Conservation (phyloP, 1,140 invertebrate species). For the Carcinoscorpius rotundicauda region DNA sequence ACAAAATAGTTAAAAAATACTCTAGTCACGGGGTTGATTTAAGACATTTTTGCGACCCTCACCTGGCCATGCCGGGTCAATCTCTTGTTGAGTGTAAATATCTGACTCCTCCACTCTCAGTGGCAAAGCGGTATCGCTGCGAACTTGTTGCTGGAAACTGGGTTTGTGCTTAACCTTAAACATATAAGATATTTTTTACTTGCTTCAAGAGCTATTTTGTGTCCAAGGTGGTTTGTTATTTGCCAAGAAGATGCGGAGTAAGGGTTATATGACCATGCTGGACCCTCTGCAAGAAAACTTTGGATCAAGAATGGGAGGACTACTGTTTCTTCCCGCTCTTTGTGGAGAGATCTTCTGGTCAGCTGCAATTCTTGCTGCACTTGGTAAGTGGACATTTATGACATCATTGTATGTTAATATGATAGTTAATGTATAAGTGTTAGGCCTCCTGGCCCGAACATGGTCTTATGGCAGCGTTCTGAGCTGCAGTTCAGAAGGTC, state of each 20-base stretch:
- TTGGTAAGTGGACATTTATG: constrained; percentile 44
- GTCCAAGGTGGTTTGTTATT: constrained; percentile 86
- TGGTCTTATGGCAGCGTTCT: neutral
- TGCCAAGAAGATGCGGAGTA: constrained; percentile 88
- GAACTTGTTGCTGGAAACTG: no score
- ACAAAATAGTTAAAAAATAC: no score
- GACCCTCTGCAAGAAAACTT: constrained; percentile 92
- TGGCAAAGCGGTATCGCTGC: neutral
- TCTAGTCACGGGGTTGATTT: no score
- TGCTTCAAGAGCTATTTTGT: no score
- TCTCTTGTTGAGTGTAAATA: no score
- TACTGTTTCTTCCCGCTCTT: constrained; percentile 87
- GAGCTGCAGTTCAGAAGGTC: neutral
- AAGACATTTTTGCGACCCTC: no score
- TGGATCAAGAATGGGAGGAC: constrained; percentile 87
- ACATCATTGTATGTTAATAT: neutral
- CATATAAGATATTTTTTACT: no score
- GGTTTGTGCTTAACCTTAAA: no score
- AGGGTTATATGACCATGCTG: constrained; percentile 96
- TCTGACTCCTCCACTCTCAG: no score
- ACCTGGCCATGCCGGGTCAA: no score
- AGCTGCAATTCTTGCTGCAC: constrained; percentile 78
- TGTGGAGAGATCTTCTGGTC: constrained; percentile 96
- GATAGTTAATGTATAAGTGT: no score
- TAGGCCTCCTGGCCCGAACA: no score